Base-by-base conservation (phyloP, 2,888 invertebrate genomes). In the Drosophila peninsularis region DNA sequence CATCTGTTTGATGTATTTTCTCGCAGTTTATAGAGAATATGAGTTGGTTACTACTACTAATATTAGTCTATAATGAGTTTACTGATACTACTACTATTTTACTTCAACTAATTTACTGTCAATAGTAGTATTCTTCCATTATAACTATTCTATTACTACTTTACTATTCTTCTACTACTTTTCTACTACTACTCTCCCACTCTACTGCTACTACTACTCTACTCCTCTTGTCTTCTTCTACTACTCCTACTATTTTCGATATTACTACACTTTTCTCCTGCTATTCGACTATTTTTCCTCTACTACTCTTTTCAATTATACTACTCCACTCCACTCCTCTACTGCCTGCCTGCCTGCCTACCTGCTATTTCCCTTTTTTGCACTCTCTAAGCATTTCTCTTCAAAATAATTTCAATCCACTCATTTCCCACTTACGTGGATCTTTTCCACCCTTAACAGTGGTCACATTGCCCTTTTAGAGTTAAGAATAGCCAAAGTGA, bases 401-500 rank as follows among this genome's bases (percentile, higher is more conserved):
- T 9, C 14, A 10, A 44, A n/a, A 10, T 27, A 42, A 9, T 24
- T 24, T n/a, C 24, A 9, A 24, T n/a, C 14, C 24, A 4, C 24
- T 44, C 14, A 24, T 24, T 44, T 21, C 17, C 52, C 52, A 27
- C 17, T 27, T 37, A 14, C 21, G 21, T 50, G 49, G 17, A 49
- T 14, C 32, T 34, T 11, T 27, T 10, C 17, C 19, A 24, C 3
- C 7, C 6, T 7, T 24, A 44, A 24, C 5, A 24, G 7, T 24
- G 17, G 30, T 1, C 47, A 3, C 17, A 1, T 30, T 30, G 30
- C 5, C 13, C 11, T 17, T 32, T 32, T 24, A 21, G 36, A n/a
- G 10, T 37, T 36, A 52, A 52, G 27, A 7, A 27, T 41, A 39
- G 30, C 30, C 19, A 13, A 54, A 30, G 41, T 41, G 41, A 41